Evolutionary conservation across 2,888 invertebrate species (phyloP).

Genomic region (Minunthozetes semirufus): DNA sequence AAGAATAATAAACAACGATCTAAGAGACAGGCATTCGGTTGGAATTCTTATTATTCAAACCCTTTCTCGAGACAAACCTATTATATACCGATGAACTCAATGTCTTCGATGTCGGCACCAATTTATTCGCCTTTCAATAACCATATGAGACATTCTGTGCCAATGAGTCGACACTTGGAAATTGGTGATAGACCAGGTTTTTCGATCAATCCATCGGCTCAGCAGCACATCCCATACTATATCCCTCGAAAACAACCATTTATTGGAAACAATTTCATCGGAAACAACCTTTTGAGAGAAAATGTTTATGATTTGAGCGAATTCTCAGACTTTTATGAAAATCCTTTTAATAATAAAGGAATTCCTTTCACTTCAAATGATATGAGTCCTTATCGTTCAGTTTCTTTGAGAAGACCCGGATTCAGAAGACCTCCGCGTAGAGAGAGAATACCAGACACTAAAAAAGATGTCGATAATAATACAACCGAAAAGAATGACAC

Average conservation of each 20-base stretch:
- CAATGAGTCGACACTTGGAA: neutral
- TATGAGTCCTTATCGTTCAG: neutral
- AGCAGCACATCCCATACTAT: constrained; percentile 13
- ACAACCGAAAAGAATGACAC: neutral
- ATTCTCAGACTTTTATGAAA: neutral
- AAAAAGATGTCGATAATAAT: neutral
- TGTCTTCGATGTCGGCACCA: neutral
- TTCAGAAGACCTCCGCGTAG: constrained; percentile 16
- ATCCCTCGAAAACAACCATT: neutral
- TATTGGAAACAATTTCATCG: neutral
- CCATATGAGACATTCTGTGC: neutral
- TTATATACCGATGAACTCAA: neutral
- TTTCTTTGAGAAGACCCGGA: constrained; percentile 2
- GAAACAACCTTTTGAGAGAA: neutral
- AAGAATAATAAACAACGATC: neutral
- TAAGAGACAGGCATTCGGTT: neutral
- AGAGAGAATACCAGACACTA: neutral
- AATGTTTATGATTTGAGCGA: constrained; percentile 18
- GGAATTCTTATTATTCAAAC: neutral
- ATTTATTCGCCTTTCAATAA: neutral
- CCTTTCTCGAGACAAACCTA: neutral
- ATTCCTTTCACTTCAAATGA: neutral
- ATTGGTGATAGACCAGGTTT: neutral
- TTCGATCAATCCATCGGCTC: neutral
- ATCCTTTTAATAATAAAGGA: neutral